phyloP scores from a whole-genome alignment of 2,797 vertebrate species.

The Glyptemys insculpta region DNA sequence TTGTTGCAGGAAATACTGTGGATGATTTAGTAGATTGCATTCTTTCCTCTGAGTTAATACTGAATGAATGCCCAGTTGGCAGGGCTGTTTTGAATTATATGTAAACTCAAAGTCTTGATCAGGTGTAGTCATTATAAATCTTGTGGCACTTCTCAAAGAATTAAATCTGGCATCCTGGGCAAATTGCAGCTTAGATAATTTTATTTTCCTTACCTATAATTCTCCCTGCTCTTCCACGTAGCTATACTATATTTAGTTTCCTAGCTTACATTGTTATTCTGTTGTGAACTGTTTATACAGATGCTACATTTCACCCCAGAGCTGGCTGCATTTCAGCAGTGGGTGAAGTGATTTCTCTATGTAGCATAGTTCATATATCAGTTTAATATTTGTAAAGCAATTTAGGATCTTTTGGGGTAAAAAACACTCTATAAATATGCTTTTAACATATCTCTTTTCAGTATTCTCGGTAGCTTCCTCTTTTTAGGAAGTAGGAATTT shows the following conservation, averaged over 20 bases:
- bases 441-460: neutral
- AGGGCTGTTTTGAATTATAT: no score
- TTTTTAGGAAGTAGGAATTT: neutral
- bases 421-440: neutral
- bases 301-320: neutral
- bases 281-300: neutral
- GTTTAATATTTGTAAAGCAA: neutral
- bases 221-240: constrained; percentile 8
- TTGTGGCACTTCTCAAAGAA: rapidly evolving
- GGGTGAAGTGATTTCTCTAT: neutral
- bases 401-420: neutral
- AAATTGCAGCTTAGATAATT: neutral
- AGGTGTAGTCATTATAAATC: neutral
- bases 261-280: constrained; percentile 38
- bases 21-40: neutral
- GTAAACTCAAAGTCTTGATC: neutral
- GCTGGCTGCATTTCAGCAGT: neutral
- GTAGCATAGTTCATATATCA: neutral
- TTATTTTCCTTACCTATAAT: constrained; percentile 15
- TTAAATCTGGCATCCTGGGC: rapidly evolving
- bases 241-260: constrained; percentile 43
- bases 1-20: neutral
- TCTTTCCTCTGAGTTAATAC: neutral
- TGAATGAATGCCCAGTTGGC: neutral
- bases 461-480: neutral